Evolutionary conservation across 2,113 vertebrate species (phyloP), one percentile per base, ranked within the genome.

Genomic region (Corythornis vintsioides): DNA sequence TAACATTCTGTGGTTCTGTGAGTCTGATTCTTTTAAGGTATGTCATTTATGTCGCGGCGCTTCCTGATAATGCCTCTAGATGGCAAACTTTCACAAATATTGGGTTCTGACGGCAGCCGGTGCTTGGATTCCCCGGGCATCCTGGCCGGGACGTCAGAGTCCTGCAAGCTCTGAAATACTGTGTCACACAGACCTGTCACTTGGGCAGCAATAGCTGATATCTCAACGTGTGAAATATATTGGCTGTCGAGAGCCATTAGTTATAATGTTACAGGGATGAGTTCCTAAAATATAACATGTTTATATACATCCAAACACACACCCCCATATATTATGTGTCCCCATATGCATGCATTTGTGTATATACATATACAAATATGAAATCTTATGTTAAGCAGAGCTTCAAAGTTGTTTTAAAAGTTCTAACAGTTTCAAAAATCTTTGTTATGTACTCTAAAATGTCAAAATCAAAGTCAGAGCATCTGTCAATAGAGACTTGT

Each of bases 1-100:
- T 38, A 38, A 38, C 38, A 38, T 38, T 38, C 38, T 38, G 38
- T 38, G 38, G 38, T 38, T 38, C 38, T 38, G 38, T 38, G 38
- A 38, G 38, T 38, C 38, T 38, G 38, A 38, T 38, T 38, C 21
- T 61, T 22, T 47, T 29, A 29, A 11, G 7, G 8, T 2, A 11
- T 14, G 17, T 21, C 0, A 4, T 61, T 57, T 56, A 7, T 28
- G 7, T 53, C n/a, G 22, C 59, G 11, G 45, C 87, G 61, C 66
- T 94, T 92, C 71, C 92, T 48, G n/a, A 50, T 38, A 4, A 1
- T n/a, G 24, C 93, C 98, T 94, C 94, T 94, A 97, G 98, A 95
- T 97, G 98, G 97, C 97, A 96, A 88, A 43, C 92, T 93, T 97
- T 80, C 63, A 95, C 90, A 66, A 96, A 94, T 82, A 82, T 96